Evolutionary conservation across 92 coral and sea anemone genomes (phyloP), one percentile per base, ranked within the genome.

Genomic region (Bergia puertoricense): DNA sequence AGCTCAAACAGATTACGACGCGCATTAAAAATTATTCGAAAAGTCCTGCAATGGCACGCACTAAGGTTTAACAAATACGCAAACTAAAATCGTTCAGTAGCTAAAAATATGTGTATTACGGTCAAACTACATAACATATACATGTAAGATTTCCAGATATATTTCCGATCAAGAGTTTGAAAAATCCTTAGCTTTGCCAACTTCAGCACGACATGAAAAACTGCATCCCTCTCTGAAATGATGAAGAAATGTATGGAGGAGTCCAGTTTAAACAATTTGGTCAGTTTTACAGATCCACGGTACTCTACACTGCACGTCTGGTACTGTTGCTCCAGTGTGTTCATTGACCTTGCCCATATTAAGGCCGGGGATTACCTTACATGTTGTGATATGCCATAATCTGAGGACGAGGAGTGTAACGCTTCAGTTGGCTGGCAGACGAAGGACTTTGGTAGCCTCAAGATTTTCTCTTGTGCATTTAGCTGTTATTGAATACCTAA

Each of bases 321-420:
- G 20, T 72, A 37, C 42, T 42, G 86, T n/a, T 36, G 75, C 72
- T 72, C 79, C 87, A 46, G 79, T 46, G 46, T 44, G 79, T 69
- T 16, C 54, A 6, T 71, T 68, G 15, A 44, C 71, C 79, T 84
- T 20, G 78, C 67, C 10, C 87, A 68, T 38, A 81, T 18, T 81
- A 30, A 4, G 69, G 69, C 69, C 74, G 37, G 50, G 18, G 36
- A 30, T 18, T 38, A 20, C 9, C 38, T 39, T 81, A 84, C 87
- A 71, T 84, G 87, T 84, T 84, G 59, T 45, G 87, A 84, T 69
- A 45, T 20, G 87, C 87, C 87, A 84, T 84, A 48, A 84, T 84
- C 87, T 84, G 59, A 46, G 77, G 59, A 84, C 79, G 87, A 84
- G 87, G 79, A 84, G 79, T 46, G 87, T 22, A 84, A 69, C 45